Evolutionary conservation across 1,140 invertebrate genomes (phyloP), one percentile per base, ranked within the genome.

Genomic region (Neuroterus valhalla): DNA sequence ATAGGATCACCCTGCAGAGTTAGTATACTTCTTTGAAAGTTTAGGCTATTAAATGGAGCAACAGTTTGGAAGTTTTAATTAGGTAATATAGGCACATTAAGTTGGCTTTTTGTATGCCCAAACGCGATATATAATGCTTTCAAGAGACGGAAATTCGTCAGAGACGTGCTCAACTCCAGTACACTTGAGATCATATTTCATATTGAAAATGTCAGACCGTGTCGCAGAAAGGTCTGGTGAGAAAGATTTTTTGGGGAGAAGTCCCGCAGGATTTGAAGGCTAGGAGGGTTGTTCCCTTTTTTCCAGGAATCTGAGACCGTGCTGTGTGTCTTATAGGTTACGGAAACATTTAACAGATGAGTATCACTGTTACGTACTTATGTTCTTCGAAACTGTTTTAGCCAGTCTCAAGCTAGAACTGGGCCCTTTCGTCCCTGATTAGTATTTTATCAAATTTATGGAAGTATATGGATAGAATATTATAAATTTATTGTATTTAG

Each of bases 1-100:
- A 62, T 62, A 62, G 55, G 55, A 62, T 62, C 55, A 62, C 26
- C 26, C 55, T 62, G 31, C 31, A 62, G 55, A 62, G 55, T 62
- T 8, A 62, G 55, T 38, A 26, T 38, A 62, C 26, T 62, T 62
- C 55, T 62, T 62, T 38, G 55, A 62, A 62, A 62, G 55, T 62
- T 62, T 62, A 15, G 31, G 55, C 55, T 62, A 38, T 62, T 62
- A 62, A 62, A 62, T 62, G 55, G 55, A 62, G 55, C 55, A 62
- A 62, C 55, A 62, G 55, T 62, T 62, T 26, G 31, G 31, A 62
- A 62, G 23, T 62, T 62, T 62, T 62, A 62, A 62, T 62, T 62
- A 62, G 55, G 55, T 62, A 62, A 62, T 62, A 62, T 62, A 62
- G 55, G 55, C 55, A n/a, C 55, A 62, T 62, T 62, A 62, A 5